These are phyloP conservation scores for Sterrhoptilus dennistouni DNA, from an alignment of 2,113 vertebrate species.

Conservation along the genomic window DNA sequence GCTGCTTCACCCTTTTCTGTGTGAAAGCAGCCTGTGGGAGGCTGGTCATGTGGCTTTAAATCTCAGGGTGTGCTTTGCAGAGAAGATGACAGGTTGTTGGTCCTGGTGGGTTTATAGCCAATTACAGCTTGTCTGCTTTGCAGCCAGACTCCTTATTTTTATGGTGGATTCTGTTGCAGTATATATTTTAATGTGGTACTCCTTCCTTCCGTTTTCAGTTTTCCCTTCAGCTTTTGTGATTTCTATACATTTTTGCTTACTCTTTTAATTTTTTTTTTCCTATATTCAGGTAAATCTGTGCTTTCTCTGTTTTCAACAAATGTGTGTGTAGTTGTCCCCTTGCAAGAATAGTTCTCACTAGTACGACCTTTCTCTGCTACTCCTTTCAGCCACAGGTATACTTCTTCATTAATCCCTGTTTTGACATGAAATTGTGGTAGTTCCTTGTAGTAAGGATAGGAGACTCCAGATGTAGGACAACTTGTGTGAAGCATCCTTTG, in stretches of 20 bases:
- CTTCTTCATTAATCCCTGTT: neutral
- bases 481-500: neutral
- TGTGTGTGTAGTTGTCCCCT: neutral
- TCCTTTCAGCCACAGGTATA: neutral
- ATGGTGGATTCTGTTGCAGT: neutral
- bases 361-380: neutral
- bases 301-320: neutral
- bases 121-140: conserved; percentile 11
- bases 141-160: neutral
- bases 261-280: neutral
- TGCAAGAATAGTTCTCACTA: neutral
- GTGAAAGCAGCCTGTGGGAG: neutral
- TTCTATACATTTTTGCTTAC: neutral
- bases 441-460: neutral
- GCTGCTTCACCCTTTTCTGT: neutral
- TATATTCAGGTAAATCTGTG: neutral
- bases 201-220: neutral
- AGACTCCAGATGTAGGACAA: neutral
- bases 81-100: neutral
- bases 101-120: neutral
- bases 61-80: neutral
- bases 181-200: neutral
- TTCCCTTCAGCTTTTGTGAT: neutral
- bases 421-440: neutral
- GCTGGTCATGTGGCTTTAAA: neutral